Conservation (phyloP, 2,888 invertebrate genomes). For the Hydraecia micacea region DNA sequence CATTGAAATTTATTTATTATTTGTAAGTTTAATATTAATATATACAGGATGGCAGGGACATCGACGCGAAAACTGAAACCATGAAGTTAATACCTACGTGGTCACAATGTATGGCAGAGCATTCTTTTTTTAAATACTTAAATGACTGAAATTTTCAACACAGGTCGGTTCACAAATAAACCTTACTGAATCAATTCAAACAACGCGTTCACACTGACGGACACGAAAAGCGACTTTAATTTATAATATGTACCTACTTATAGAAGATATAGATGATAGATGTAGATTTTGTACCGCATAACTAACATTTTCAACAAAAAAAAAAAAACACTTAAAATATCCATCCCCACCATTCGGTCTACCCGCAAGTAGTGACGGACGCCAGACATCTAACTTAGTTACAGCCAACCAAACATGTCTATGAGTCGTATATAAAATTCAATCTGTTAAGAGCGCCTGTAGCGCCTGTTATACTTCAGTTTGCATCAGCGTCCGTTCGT, state of each 20-base stretch:
- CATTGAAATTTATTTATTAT: too few relatives aligned
- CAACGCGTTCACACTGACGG: neutral
- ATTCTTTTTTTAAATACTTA: too few relatives aligned
- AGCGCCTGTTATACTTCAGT: slow-evolving; percentile 80
- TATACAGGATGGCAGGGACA: too few relatives aligned
- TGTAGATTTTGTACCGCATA: neutral
- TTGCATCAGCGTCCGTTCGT: slow-evolving; percentile 75
- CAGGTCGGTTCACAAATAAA: too few relatives aligned
- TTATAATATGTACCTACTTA: neutral
- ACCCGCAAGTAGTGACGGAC: slow-evolving; percentile 20
- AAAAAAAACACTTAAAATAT: neutral
- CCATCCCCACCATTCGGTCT: neutral
- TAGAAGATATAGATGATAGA: neutral
- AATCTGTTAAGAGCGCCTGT: slow-evolving; percentile 86
- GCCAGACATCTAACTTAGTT: slow-evolving; percentile 45
- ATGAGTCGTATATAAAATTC: slow-evolving; percentile 79
- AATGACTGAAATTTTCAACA: too few relatives aligned
- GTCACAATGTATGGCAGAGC: too few relatives aligned
- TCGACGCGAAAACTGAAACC: too few relatives aligned
- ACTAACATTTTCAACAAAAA: neutral
- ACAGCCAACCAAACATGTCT: slow-evolving; percentile 59
- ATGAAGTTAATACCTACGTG: too few relatives aligned
- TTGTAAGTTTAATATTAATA: too few relatives aligned
- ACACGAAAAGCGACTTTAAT: neutral
- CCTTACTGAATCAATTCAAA: neutral